Percentiles rank a stretch among this genome's conserved stretches.
Evolutionary conservation across 37 sponge, comb jelly and placozoan species (phyloP).

Genomic region (Agelas oroides): DNA sequence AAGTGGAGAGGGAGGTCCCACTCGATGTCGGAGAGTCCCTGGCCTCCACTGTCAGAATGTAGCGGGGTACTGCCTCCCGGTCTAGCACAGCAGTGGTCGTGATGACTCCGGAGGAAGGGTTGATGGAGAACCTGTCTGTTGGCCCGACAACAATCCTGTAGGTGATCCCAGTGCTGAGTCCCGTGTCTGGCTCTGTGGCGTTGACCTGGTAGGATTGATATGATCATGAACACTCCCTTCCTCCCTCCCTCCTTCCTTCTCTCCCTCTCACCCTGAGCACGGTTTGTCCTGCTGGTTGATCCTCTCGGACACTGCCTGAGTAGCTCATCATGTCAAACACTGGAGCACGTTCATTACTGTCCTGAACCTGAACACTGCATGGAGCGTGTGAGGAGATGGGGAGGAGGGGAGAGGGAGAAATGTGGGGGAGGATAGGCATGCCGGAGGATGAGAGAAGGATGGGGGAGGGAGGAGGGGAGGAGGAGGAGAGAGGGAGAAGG

Average conservation of each 20-base stretch:
- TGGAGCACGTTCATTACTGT: conserved; percentile 50
- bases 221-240: too few relatives aligned
- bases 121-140: conserved; percentile 20
- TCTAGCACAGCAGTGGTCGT: conserved; percentile 29
- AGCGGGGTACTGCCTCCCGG: conserved; percentile 24
- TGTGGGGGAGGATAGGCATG: too few relatives aligned
- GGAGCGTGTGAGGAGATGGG: too few relatives aligned
- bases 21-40: conserved; percentile 2
- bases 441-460: too few relatives aligned
- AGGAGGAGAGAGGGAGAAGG: too few relatives aligned
- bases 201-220: conserved; percentile 5
- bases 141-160: conserved; percentile 30
- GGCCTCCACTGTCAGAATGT: conserved; percentile 57
- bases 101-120: conserved; percentile 22
- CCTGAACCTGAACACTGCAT: conserved; percentile 35
- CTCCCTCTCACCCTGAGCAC: conserved; percentile 28
- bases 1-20: conserved; percentile 8
- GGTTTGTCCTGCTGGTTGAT: neutral
- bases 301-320: conserved; percentile 27
- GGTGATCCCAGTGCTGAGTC: neutral
- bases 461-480: too few relatives aligned
- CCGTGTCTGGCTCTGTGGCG: conserved; percentile 36
- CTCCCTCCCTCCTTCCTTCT: neutral
- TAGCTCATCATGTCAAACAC: conserved; percentile 19
- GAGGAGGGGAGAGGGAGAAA: too few relatives aligned